Base-by-base conservation (phyloP, 2,888 invertebrate species). In the Dicyrtomina minuta region DNA sequence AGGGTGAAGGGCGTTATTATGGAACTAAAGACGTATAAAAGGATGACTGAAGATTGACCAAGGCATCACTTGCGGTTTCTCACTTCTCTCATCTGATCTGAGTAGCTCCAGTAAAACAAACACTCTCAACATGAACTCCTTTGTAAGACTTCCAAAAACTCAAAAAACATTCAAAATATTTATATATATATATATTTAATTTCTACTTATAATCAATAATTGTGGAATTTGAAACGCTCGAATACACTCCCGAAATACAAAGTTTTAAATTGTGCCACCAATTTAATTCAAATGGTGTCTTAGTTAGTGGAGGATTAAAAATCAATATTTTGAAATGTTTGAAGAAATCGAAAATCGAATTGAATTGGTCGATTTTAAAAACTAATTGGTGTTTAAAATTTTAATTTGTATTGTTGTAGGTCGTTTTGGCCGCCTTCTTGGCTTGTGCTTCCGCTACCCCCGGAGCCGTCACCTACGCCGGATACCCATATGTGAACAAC, bases 221-320 rank as follows among this genome's bases (percentile, higher is more conserved):
- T n/a, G n/a, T n/a, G n/a, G n/a, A n/a, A n/a, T n/a, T n/a, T n/a
- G n/a, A n/a, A n/a, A n/a, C n/a, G n/a, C n/a, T n/a, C n/a, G n/a
- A n/a, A n/a, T n/a, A n/a, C n/a, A n/a, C n/a, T n/a, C n/a, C n/a
- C n/a, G n/a, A n/a, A n/a, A n/a, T n/a, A n/a, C n/a, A n/a, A n/a
- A n/a, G 53, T 24, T 53, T 53, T 81, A 79, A 82, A 82, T 68
- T 80, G 79, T 61, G 80, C 79, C 69, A 75, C n/a, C n/a, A n/a
- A n/a, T n/a, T n/a, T n/a, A n/a, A n/a, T n/a, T n/a, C n/a, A n/a
- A n/a, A n/a, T n/a, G n/a, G n/a, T n/a, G n/a, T n/a, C n/a, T n/a
- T n/a, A n/a, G n/a, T n/a, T n/a, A n/a, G n/a, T n/a, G n/a, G n/a
- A n/a, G n/a, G n/a, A n/a, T n/a, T n/a, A n/a, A n/a, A n/a, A n/a